Percentiles rank a stretch among this genome's conserved stretches.
Evolutionary conservation across 2,113 vertebrate species (phyloP).

Genomic region (Ophiodon elongatus): DNA sequence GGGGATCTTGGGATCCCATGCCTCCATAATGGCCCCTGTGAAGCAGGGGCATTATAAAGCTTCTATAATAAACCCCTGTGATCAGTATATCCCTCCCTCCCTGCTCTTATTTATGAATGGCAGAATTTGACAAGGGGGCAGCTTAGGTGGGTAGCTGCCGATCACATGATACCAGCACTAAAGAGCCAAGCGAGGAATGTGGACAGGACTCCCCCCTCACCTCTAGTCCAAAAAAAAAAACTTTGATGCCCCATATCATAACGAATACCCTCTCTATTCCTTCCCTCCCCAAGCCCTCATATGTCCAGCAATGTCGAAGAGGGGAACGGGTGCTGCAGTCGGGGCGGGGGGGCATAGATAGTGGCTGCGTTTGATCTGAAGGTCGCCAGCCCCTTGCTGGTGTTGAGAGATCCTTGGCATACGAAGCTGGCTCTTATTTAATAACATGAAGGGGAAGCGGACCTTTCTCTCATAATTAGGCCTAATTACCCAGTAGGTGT

Average conservation of each 20-base stretch:
- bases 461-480: slow-evolving; percentile 99
- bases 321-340: slow-evolving; percentile 44
- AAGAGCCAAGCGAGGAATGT: slow-evolving; percentile 87
- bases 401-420: slow-evolving; percentile 96
- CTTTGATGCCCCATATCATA: slow-evolving; percentile 93
- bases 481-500: slow-evolving; percentile 99
- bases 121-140: slow-evolving; percentile 74
- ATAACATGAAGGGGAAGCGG: slow-evolving; percentile 99
- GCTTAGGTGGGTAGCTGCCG: slow-evolving; percentile 71
- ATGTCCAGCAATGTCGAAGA: slow-evolving; percentile 62
- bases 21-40: slow-evolving; percentile 77
- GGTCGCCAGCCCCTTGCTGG: slow-evolving; percentile 91
- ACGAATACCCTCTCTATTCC: slow-evolving; percentile 82
- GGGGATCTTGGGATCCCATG: slow-evolving; percentile 74
- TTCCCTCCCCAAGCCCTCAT: slow-evolving; percentile 49
- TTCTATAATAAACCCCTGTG: slow-evolving; percentile 79
- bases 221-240: slow-evolving; percentile 71
- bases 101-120: slow-evolving; percentile 85
- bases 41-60: slow-evolving; percentile 73
- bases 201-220: slow-evolving; percentile 76
- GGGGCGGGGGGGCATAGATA: slow-evolving; percentile 87
- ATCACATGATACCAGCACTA: slow-evolving; percentile 76
- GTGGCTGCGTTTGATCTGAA: slow-evolving; percentile 98
- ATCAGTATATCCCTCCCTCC: slow-evolving; percentile 65
- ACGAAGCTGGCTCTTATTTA: slow-evolving; percentile 98